phyloP scores from a whole-genome alignment of 2,888 invertebrate species.

The Chorisops tibialis region DNA sequence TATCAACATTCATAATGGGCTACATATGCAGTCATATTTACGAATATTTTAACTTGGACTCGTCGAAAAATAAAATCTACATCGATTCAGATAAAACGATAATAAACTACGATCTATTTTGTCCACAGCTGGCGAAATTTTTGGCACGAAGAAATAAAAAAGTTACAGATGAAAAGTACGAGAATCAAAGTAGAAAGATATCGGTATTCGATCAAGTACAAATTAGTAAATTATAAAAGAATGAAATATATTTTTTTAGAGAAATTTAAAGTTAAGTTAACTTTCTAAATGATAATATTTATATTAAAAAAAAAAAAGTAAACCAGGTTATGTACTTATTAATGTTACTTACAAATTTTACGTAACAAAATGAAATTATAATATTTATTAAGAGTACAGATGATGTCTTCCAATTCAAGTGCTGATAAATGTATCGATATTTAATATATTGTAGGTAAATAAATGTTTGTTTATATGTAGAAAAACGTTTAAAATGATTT shows the following conservation, averaged over 20 bases:
- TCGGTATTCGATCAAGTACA: slow-evolving; percentile 4
- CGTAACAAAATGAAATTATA: not conserved
- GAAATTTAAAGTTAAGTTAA: too few relatives aligned
- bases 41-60: slow-evolving; percentile 45
- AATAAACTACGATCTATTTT: slow-evolving; percentile 59
- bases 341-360: too few relatives aligned
- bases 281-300: too few relatives aligned
- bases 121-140: slow-evolving; percentile 55
- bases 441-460: not conserved
- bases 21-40: slow-evolving; percentile 54
- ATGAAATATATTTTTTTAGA: too few relatives aligned
- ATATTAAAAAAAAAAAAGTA: too few relatives aligned
- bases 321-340: too few relatives aligned
- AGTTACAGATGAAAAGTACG: not conserved
- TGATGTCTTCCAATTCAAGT: slow-evolving; percentile 19
- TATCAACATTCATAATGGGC: slow-evolving; percentile 55
- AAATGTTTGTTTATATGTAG: too few relatives aligned
- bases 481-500: too few relatives aligned
- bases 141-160: slow-evolving; percentile 42
- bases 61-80: slow-evolving; percentile 41
- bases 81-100: slow-evolving; percentile 44
- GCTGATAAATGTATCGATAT: not conserved
- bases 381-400: not conserved
- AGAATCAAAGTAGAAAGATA: not conserved
- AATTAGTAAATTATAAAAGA: too few relatives aligned